These are phyloP conservation scores for Menidia menidia DNA, from an alignment of 2,797 vertebrate species.

Conservation along the genomic window DNA sequence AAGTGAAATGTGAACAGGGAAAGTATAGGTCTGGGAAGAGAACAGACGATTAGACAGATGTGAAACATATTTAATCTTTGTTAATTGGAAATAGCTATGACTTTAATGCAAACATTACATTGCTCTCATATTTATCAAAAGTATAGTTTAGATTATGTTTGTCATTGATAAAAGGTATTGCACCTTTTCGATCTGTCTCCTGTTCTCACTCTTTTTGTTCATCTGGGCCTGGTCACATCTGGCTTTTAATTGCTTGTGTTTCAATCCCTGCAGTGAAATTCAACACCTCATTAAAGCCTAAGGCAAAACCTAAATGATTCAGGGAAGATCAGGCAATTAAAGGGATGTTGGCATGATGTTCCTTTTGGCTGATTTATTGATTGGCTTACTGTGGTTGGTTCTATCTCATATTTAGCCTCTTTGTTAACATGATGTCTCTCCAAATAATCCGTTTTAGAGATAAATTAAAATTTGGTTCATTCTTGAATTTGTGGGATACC, in stretches of 20 bases:
- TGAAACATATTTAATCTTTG: conserved; percentile 13
- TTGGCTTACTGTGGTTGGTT: conserved; percentile 53
- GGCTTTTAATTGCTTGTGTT: conserved; percentile 71
- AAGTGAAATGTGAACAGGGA: neutral
- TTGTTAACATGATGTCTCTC: conserved; percentile 31
- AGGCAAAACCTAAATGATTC: conserved; percentile 65
- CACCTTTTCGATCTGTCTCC: conserved; percentile 23
- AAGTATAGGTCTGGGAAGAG: conserved; percentile 7
- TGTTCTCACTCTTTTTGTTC: conserved; percentile 40
- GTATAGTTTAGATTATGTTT: conserved; percentile 27
- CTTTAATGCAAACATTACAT: neutral
- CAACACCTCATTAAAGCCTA: conserved; percentile 75
- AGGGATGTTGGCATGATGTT: conserved; percentile 59
- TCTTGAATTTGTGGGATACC: conserved; percentile 6
- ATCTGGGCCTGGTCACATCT: conserved; percentile 52
- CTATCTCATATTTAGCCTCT: conserved; percentile 30
- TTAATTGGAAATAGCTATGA: conserved; percentile 20
- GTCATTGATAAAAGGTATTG: conserved; percentile 37
- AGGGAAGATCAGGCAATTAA: conserved; percentile 75
- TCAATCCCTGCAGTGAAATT: conserved; percentile 70
- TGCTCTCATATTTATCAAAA: conserved; percentile 7
- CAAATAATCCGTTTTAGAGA: conserved; percentile 16
- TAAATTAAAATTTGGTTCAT: conserved; percentile 23
- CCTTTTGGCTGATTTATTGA: conserved; percentile 70
- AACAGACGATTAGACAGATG: conserved; percentile 12